Base-by-base conservation (phyloP, 2,888 invertebrate species). In the Acrobasis consociella region DNA sequence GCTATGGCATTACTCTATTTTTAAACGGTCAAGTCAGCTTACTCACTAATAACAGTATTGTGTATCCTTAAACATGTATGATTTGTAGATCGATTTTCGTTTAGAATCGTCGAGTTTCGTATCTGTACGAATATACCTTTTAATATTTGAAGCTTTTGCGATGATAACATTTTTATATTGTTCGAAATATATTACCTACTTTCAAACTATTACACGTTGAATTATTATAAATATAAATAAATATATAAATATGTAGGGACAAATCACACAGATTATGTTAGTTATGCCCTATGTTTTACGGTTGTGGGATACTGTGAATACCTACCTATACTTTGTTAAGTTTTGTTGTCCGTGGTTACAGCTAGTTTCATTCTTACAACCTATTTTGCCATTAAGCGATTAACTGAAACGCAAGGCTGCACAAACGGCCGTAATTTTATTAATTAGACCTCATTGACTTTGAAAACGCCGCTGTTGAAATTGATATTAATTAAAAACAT, bases 331-430 rank as follows among this genome's bases (percentile, higher is more conserved):
- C 11, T 42, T 11, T 11, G 46, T 31, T 31, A 42, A 42, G 10
- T 13, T 10, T 10, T 9, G 15, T 11, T 15, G 39, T 38, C 7
- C 1, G 7, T 58, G 49, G 37, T 22, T 31, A 31, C 31, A 49
- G 46, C 58, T 49, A 31, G n/a, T 49, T 58, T 17, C 42, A 56
- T 13, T 39, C 31, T 10, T 15, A 8, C 42, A 56, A 17, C 39
- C 31, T 10, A 38, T 56, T 39, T 17, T 16, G 39, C 56, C 42
- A 56, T 56, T 56, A 56, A 11, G 13, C 17, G 17, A 56, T 56
- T 56, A 56, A 56, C 15, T 56, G 42, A 56, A 56, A 56, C 42
- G 42, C 39, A 39, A 56, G 56, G 56, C 56, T 42, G 17, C 15
- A 39, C 17, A 42, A 38, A 42, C 56, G 56, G 39, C 39, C 17